Evolutionary conservation across 1,140 invertebrate species (phyloP), one percentile per base, ranked within the genome.

Genomic region (Diprion similis): DNA sequence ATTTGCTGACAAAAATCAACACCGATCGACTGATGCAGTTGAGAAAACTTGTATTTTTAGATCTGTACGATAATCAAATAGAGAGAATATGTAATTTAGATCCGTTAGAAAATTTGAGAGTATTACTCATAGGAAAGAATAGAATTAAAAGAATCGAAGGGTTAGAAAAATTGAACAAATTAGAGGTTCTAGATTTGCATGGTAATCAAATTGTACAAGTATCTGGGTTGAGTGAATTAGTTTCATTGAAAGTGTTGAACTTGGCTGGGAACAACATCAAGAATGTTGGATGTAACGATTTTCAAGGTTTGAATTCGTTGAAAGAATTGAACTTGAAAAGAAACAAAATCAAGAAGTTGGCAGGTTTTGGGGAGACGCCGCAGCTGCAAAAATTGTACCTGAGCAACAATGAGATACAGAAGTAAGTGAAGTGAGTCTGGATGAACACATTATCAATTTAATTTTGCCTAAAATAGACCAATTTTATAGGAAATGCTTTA

Each of bases 61-160:
- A 98, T 86, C 88, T 98, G 6, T 98, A 98, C 86, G 95, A 97
- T 85, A 98, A 98, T 88, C 95, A 97, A 85, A 92, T 98, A 59
- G 96, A 97, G 73, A 92, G 92, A 81, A 94, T 98, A 68, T 91
- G 91, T 65, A 94, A 91, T 73, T 88, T 98, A 47, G 92, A 94
- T 76, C 88, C 90, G 67, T 89, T 97, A 9, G 91, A 91, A 67
- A 94, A 93, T 82, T 88, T 98, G 10, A 88, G 95, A 78, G 96
- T 98, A 8, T 89, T 98, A 67, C 90, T 98, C 73, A 90, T 98
- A 80, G 96, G 96, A 9, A 98, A 97, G 88, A 97, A 98, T 86
- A 92, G 94, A 88, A 86, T 91, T 24, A 89, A 84, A 71, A 89
- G 88, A 69, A 90, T 90, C 8, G 94, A 96, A 85, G 95, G 95